Percentiles rank a stretch among this genome's conserved stretches.
These are phyloP conservation scores for Peromyscus leucopus DNA, from an alignment of 2,113 vertebrate genomes.

Conservation along the genomic window DNA sequence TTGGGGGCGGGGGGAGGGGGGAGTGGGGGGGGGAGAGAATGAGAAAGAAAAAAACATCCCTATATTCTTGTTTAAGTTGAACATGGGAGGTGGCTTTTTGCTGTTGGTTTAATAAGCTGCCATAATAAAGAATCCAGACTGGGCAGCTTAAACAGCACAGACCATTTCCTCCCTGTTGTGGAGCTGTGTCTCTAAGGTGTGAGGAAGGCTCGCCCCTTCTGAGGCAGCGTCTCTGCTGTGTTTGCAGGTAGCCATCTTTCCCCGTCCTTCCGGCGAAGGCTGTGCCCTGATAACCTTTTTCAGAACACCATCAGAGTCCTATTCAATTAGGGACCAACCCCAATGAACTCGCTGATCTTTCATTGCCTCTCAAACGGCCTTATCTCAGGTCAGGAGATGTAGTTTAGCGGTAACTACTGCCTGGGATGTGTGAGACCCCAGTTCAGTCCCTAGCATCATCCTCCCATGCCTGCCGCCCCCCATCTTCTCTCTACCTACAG, in stretches of 20 bases:
- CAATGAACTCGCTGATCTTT: not conserved
- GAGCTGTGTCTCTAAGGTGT: not conserved
- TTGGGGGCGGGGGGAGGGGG: not conserved
- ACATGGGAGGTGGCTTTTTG: not conserved
- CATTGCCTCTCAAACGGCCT: not conserved
- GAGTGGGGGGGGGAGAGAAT: not conserved
- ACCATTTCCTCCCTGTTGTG: not conserved
- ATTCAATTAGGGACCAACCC: not conserved
- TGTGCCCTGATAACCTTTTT: not conserved
- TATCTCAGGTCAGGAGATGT: not conserved
- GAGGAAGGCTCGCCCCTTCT: not conserved
- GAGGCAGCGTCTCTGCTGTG: not conserved
- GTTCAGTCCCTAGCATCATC: not conserved
- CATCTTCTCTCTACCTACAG: not conserved
- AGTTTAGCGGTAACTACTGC: not conserved
- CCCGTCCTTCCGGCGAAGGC: not conserved
- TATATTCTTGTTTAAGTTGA: constrained; percentile 40
- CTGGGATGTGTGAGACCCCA: too few species aligned
- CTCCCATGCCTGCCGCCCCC: too few species aligned
- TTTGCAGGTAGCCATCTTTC: not conserved
- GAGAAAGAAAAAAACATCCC: not conserved
- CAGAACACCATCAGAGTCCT: not conserved
- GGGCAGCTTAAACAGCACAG: not conserved
- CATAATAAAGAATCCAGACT: not conserved
- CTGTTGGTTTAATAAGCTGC: not conserved